phyloP scores from a whole-genome alignment of 2,113 vertebrate species.

The Cairina moschata region DNA sequence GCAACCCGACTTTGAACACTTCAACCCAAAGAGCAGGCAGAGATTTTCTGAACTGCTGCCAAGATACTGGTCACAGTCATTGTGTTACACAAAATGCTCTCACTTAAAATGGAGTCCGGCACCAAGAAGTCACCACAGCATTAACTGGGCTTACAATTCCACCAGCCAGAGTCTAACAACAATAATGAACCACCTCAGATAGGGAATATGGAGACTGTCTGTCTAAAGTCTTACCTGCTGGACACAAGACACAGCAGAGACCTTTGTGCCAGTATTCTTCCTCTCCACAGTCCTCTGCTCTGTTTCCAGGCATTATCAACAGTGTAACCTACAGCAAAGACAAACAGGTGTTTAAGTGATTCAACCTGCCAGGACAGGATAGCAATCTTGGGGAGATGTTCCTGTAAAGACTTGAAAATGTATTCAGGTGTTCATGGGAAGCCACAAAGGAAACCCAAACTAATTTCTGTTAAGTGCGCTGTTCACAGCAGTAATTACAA shows the following conservation, averaged over 20 bases:
- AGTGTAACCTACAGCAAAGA: not conserved
- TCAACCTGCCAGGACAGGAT: not conserved
- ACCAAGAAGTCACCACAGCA: not conserved
- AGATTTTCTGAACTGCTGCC: not conserved
- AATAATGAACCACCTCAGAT: rapidly evolving
- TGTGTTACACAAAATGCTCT: not conserved
- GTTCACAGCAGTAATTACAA: not conserved
- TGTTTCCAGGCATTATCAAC: not conserved
- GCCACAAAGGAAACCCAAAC: conserved; percentile 39
- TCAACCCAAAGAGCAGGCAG: not conserved
- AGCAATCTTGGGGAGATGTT: not conserved
- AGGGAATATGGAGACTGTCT: rapidly evolving
- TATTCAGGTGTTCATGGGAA: not conserved
- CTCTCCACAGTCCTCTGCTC: not conserved
- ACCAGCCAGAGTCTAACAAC: rapidly evolving
- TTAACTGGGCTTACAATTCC: rapidly evolving
- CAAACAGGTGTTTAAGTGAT: not conserved
- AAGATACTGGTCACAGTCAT: not conserved
- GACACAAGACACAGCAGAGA: conserved; percentile 1
- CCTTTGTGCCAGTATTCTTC: not conserved
- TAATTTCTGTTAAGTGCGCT: conserved; percentile 15
- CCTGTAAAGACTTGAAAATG: not conserved
- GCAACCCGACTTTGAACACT: rapidly evolving
- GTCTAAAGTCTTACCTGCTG: conserved; percentile 24
- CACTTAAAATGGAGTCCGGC: rapidly evolving